Evolutionary conservation across 2,888 invertebrate genomes (phyloP).

Genomic region (Mythimna albipuncta): DNA sequence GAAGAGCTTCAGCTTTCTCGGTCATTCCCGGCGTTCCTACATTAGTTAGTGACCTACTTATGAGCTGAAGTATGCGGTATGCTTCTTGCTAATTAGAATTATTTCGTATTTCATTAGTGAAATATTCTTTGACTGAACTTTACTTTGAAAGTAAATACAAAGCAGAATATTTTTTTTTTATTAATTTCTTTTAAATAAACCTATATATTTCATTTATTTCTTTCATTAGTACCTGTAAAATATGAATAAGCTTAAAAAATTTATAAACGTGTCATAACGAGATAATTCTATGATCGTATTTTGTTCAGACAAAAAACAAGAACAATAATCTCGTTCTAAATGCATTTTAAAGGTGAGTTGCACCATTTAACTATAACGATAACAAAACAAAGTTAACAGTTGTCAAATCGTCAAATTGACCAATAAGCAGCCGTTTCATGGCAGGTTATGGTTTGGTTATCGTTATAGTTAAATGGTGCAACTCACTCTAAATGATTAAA

Average conservation of each 20-base stretch:
- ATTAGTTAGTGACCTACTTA: not conserved
- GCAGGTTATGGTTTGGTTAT: no score
- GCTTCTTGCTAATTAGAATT: constrained; percentile 1
- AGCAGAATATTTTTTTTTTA: not conserved
- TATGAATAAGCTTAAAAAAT: not conserved
- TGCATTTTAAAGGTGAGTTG: no score
- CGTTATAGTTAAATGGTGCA: no score
- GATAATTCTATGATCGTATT: not conserved
- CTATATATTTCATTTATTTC: not conserved
- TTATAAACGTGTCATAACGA: no score
- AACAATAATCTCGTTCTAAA: not conserved
- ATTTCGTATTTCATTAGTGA: not conserved
- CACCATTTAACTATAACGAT: no score
- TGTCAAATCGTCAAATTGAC: no score
- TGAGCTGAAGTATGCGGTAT: not conserved
- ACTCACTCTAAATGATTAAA: no score
- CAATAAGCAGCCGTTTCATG: no score
- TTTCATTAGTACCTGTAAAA: not conserved
- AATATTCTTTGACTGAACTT: not conserved
- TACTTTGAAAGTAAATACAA: no score
- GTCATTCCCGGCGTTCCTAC: not conserved
- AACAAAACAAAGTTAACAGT: no score
- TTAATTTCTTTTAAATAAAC: not conserved
- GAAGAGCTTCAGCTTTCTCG: not conserved
- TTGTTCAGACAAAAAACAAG: no score